These are phyloP conservation scores for Pygmarrhopalites habei DNA, from an alignment of 1,140 invertebrate genomes.

Conservation along the genomic window DNA sequence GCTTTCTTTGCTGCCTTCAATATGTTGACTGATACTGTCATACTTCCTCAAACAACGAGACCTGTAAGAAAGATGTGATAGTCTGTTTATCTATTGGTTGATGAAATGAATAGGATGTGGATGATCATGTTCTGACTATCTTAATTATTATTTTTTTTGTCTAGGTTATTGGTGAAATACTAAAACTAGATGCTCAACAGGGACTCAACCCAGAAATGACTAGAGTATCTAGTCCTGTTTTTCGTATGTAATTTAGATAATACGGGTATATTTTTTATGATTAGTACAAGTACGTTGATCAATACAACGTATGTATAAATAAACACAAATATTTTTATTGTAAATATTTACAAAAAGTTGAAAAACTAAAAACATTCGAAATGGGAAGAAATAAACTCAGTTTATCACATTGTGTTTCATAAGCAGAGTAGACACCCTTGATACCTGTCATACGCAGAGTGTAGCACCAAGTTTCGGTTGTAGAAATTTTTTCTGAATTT, in stretches of 20 bases:
- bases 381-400: too few relatives aligned
- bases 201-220: background rate
- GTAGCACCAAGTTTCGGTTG: background rate
- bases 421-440: too few relatives aligned
- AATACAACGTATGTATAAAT: too few relatives aligned
- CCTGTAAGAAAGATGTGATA: conserved; percentile 15
- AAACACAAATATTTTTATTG: too few relatives aligned
- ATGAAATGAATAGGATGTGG: background rate
- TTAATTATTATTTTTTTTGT: background rate
- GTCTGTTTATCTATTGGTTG: background rate
- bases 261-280: background rate
- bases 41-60: conserved; percentile 33
- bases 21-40: conserved; percentile 29
- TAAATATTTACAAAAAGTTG: too few relatives aligned
- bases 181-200: conserved; percentile 19
- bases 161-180: conserved; percentile 10
- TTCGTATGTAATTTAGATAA: conserved; percentile 23
- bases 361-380: too few relatives aligned
- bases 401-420: too few relatives aligned
- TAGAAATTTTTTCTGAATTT: too few relatives aligned
- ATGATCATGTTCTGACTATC: too few relatives aligned
- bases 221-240: conserved; percentile 2
- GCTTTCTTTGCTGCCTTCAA: conserved; percentile 33
- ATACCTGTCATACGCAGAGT: too few relatives aligned
- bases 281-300: too few relatives aligned